These are phyloP conservation scores for Syngnathus typhle DNA, from an alignment of 2,113 vertebrate genomes.

Conservation along the genomic window DNA sequence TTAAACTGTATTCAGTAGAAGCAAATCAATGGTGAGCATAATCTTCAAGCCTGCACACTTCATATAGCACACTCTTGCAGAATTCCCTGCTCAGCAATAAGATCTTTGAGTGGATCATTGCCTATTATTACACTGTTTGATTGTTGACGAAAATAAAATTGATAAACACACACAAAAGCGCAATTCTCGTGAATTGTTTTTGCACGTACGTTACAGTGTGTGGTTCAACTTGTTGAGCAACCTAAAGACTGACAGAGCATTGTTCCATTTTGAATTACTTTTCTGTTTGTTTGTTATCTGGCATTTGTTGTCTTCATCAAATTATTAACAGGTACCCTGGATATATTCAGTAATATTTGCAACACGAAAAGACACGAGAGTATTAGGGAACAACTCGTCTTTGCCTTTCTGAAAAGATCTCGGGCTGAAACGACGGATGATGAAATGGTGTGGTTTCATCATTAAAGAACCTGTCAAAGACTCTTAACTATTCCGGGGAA, in stretches of 20 bases:
- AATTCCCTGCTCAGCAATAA: constrained; percentile 37
- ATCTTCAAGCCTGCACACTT: constrained; percentile 26
- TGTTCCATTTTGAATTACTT: background rate
- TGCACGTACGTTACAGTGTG: background rate
- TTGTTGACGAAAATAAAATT: constrained; percentile 25
- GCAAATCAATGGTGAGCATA: constrained; percentile 18
- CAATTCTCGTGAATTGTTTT: background rate
- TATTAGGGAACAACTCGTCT: constrained; percentile 8
- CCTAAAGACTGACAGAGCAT: background rate
- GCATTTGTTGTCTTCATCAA: constrained; percentile 12
- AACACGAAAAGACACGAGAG: constrained; percentile 24
- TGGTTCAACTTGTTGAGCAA: background rate
- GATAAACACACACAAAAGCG: background rate
- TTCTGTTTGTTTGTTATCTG: background rate
- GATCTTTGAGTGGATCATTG: constrained; percentile 36
- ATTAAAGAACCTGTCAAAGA: constrained; percentile 21
- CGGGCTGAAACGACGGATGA: constrained; percentile 30
- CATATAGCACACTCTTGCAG: constrained; percentile 9
- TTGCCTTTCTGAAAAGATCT: constrained; percentile 19
- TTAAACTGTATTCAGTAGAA: constrained; percentile 24
- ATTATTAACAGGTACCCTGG: constrained; percentile 12
- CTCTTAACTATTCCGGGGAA: constrained; percentile 34
- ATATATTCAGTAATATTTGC: constrained; percentile 25
- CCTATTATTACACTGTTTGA: constrained; percentile 30
- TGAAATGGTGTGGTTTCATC: constrained; percentile 25